Percentiles rank a stretch among this genome's conserved stretches.
Evolutionary conservation across 1,140 invertebrate genomes (phyloP).

Genomic region (Drosophila albomicans): DNA sequence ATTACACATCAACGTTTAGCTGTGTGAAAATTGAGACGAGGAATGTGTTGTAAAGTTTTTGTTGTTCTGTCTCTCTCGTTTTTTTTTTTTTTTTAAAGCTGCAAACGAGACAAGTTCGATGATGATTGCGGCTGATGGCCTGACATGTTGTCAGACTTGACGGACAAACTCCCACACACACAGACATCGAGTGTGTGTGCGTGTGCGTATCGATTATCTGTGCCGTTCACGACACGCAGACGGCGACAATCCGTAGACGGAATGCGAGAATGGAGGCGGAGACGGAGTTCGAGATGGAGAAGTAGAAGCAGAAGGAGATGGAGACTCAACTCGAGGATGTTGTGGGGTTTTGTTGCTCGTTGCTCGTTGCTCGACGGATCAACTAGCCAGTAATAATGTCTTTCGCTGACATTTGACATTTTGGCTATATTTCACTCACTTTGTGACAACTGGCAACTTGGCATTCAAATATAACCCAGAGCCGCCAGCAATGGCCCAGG

Average conservation of each 20-base stretch:
- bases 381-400: slow-evolving; percentile 83
- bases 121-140: slow-evolving; percentile 12
- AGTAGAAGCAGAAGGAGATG: background rate
- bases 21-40: slow-evolving; percentile 8
- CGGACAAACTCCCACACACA: slow-evolving; percentile 9
- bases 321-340: background rate
- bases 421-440: slow-evolving; percentile 82
- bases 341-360: background rate
- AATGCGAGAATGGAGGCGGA: slow-evolving; percentile 15
- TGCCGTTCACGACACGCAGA: slow-evolving; percentile 50
- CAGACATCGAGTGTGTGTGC: slow-evolving; percentile 4
- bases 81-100: background rate
- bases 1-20: background rate
- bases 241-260: slow-evolving; percentile 67
- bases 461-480: slow-evolving; percentile 75
- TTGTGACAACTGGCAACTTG: slow-evolving; percentile 82
- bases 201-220: slow-evolving; percentile 78
- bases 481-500: slow-evolving; percentile 18
- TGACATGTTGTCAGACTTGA: slow-evolving; percentile 8
- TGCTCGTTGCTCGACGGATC: slow-evolving; percentile 55
- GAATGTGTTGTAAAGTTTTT: slow-evolving; percentile 6
- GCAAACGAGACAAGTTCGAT: slow-evolving; percentile 1
- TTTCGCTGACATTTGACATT: slow-evolving; percentile 83
- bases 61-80: too few relatives aligned
- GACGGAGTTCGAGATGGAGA: background rate